These are phyloP conservation scores for Acleris laterana DNA, from an alignment of 2,888 invertebrate species.

Conservation along the genomic window DNA sequence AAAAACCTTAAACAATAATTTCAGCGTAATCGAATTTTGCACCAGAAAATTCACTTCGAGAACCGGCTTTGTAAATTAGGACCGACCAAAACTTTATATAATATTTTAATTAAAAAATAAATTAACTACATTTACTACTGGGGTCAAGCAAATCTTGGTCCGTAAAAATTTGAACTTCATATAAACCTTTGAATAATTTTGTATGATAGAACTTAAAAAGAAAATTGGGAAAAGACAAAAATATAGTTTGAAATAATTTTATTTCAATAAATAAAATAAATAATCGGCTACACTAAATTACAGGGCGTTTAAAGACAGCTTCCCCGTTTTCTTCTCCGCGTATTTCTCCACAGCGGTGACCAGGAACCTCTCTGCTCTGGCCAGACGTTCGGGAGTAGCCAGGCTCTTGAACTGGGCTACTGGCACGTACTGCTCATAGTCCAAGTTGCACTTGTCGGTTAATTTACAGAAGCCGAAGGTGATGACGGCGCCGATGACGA, in stretches of 20 bases:
- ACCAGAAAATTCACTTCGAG: no score
- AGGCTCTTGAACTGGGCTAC: slow-evolving; percentile 64
- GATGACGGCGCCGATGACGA: slow-evolving; percentile 47
- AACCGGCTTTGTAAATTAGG: no score
- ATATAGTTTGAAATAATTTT: background rate
- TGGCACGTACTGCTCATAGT: slow-evolving; percentile 46
- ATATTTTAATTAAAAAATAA: no score
- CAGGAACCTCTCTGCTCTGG: slow-evolving; percentile 77
- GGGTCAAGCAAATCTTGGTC: no score
- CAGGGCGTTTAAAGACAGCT: slow-evolving; percentile 4
- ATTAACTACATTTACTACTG: no score
- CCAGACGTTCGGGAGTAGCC: slow-evolving; percentile 80
- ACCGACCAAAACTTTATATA: no score
- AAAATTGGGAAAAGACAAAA: background rate
- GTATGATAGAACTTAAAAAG: no score
- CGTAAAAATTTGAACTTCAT: no score
- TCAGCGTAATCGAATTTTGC: no score
- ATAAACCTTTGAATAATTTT: no score
- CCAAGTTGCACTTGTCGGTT: slow-evolving; percentile 48
- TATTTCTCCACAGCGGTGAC: slow-evolving; percentile 82
- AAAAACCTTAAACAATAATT: no score
- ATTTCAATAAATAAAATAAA: slow-evolving; percentile 28
- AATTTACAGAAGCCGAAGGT: slow-evolving; percentile 55
- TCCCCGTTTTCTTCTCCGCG: slow-evolving; percentile 43
- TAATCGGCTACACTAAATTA: slow-evolving; percentile 1